Evolutionary conservation across 2,888 invertebrate genomes (phyloP), one percentile per base, ranked within the genome.

Genomic region (Zelleria hepariella): DNA sequence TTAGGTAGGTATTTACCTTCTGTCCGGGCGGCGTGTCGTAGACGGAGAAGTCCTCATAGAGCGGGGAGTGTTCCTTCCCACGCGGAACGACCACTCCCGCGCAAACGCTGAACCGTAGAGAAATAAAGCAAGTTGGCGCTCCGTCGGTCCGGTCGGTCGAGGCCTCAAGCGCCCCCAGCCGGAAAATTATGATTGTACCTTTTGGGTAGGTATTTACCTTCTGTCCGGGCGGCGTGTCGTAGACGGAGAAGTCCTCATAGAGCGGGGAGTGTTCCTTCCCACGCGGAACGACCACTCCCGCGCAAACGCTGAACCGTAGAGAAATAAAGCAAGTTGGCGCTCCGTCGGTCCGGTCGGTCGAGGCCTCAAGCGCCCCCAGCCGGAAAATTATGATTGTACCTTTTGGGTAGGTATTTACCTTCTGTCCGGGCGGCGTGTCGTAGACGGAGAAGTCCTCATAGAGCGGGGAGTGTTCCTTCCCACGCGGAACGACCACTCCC

Each of bases 1-100:
- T n/a, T n/a, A n/a, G n/a, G n/a, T n/a, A n/a, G n/a, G n/a, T n/a
- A n/a, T 10, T 2, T 67, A 86, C 89, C 85, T 88, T 87, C 66
- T 89, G 88, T 52, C 89, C 89, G 21, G 89, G 89, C 51, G 89
- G 89, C 1, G 89, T 89, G 65, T 86, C 88, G 66, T 83, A 76
- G 49, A 85, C 66, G 21, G 86, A 83, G 73, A 86, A 84, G 69
- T 88, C 87, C 59, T 79, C 78, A n/a, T n/a, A n/a, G 66, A 24
- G 49, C 62, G 48, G 62, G 7, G 60, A 66, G 56, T 63, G 65
- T 20, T 52, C 61, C 63, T 74, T 68, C 10, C 65, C 61, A 51
- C 73, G 73, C 32, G 82, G 76, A 60, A 78, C 67, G 2, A 62
- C 60, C 47, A 84, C 75, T 21, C 82, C 86, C 8, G 63, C 62